These are phyloP conservation scores for Leiothrix lutea DNA, from an alignment of 2,113 vertebrate species.

Conservation along the genomic window DNA sequence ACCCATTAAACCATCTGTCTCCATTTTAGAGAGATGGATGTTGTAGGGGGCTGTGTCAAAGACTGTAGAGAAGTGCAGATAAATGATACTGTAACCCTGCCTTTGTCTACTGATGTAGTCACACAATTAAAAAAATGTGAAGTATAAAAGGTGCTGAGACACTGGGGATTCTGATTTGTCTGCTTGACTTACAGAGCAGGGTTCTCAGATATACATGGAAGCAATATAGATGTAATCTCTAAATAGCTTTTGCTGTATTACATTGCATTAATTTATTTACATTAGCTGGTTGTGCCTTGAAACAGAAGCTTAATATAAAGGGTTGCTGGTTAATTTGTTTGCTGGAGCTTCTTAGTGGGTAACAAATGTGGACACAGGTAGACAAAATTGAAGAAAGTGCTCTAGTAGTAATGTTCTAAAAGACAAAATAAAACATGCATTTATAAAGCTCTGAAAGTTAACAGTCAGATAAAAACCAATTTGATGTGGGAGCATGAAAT, in stretches of 20 bases:
- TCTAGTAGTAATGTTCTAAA: slow-evolving; percentile 38
- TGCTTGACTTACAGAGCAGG: background rate
- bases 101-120: background rate
- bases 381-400: background rate
- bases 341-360: background rate
- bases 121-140: background rate
- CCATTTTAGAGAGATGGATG: background rate
- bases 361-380: background rate
- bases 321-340: background rate
- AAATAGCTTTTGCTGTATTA: background rate
- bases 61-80: background rate
- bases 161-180: background rate
- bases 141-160: background rate
- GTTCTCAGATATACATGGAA: background rate
- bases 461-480: background rate
- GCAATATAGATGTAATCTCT: background rate
- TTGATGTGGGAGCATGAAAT: background rate
- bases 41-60: background rate
- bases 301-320: background rate
- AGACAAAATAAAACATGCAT: background rate
- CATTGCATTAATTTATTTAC: background rate
- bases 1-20: background rate
- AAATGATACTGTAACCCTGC: background rate
- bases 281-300: background rate
- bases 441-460: slow-evolving; percentile 24